These are phyloP conservation scores for Meloidogyne hapla DNA, from an alignment of 1,140 invertebrate species.

Conservation along the genomic window DNA sequence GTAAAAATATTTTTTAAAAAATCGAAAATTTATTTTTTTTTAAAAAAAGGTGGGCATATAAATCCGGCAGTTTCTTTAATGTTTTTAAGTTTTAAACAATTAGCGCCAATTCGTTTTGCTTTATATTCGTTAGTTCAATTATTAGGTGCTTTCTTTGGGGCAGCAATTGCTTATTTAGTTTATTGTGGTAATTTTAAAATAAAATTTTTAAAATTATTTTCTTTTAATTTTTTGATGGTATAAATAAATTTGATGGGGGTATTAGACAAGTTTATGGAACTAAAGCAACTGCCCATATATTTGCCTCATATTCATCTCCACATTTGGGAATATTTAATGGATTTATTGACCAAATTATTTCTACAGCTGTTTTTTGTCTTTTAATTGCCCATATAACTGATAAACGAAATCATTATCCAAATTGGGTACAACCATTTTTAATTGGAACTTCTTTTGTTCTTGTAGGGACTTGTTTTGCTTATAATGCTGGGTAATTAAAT, in stretches of 20 bases:
- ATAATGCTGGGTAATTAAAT: constrained; percentile 66
- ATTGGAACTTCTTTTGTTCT: constrained; percentile 47
- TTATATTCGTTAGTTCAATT: constrained; percentile 69
- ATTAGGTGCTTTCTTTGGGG: constrained; percentile 68
- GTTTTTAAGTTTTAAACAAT: constrained; percentile 65
- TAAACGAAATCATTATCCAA: constrained; percentile 48
- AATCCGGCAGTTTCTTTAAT: constrained; percentile 70
- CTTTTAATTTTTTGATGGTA: constrained; percentile 61
- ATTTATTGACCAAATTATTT: constrained; percentile 67
- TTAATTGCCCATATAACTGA: constrained; percentile 52
- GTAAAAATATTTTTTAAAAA: constrained; percentile 3
- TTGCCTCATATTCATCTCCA: constrained; percentile 68
- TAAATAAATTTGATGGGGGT: constrained; percentile 66
- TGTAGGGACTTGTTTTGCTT: constrained; percentile 65
- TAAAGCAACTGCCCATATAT: constrained; percentile 69
- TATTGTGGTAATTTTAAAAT: constrained; percentile 66
- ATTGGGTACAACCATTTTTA: constrained; percentile 62
- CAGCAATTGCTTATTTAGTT: constrained; percentile 55
- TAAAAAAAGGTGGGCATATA: constrained; percentile 68
- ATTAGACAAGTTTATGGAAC: constrained; percentile 55
- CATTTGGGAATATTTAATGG: constrained; percentile 65
- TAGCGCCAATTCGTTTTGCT: constrained; percentile 65
- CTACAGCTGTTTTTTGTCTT: constrained; percentile 53
- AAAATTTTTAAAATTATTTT: not conserved
- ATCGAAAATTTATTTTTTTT: not conserved